Conservation (phyloP, 2,888 invertebrate genomes). For the Frankliniella fusca region DNA sequence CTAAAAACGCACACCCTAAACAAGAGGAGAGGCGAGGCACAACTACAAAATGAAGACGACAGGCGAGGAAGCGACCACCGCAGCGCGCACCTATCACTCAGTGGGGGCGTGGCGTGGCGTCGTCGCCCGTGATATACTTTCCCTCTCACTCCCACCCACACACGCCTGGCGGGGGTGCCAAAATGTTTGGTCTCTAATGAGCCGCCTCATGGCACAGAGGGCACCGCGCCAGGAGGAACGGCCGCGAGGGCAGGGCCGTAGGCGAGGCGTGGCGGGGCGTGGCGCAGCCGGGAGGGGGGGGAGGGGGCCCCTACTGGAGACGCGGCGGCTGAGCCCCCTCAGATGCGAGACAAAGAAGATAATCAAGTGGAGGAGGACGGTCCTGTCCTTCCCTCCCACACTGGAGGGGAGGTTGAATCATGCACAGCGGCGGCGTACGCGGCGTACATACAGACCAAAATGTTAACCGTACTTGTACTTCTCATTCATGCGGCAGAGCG, state of each 20-base stretch:
- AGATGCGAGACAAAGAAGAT: slow-evolving; percentile 6
- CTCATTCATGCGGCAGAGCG: not conserved
- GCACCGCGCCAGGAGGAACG: not conserved
- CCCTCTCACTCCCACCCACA: not conserved
- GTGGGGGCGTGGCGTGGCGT: not conserved
- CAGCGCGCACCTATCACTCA: slow-evolving; percentile 14
- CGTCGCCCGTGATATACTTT: not conserved
- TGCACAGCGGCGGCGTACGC: not conserved
- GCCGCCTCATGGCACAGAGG: not conserved
- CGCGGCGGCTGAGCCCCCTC: not conserved
- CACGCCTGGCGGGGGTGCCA: not conserved
- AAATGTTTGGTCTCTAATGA: slow-evolving; percentile 12
- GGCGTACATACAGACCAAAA: not conserved
- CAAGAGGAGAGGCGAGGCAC: slow-evolving; percentile 21
- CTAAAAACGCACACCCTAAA: not conserved
- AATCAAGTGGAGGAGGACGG: not conserved
- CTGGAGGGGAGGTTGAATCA: slow-evolving; percentile 40
- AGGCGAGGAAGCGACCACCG: not conserved
- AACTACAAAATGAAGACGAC: slow-evolving; percentile 32
- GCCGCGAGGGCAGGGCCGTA: not conserved
- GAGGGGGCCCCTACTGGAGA: not conserved
- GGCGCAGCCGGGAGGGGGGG: not conserved
- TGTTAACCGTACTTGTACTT: not conserved
- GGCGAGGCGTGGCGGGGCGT: too few relatives aligned
- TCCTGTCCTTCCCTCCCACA: not conserved